phyloP scores from a whole-genome alignment of 1,140 invertebrate species.

The Leptopilina boulardi region DNA sequence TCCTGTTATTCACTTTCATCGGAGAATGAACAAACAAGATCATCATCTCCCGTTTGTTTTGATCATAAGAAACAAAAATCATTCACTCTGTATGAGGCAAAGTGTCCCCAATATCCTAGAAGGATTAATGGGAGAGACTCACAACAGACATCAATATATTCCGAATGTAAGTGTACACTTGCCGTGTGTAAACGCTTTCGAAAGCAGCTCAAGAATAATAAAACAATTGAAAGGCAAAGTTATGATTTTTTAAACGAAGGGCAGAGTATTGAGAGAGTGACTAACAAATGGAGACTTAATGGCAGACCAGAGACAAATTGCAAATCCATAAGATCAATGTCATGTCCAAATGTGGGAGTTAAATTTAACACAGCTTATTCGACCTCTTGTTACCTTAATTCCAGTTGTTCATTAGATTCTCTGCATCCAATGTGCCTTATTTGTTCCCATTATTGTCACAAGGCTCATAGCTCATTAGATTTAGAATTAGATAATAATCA shows the following conservation, averaged over 20 bases:
- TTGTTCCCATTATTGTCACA: not conserved
- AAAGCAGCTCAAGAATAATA: not conserved
- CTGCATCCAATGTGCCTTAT: slow-evolving; percentile 10
- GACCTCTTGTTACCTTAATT: slow-evolving; percentile 18
- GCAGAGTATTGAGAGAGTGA: slow-evolving; percentile 30
- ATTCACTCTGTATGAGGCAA: no score
- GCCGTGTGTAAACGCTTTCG: not conserved
- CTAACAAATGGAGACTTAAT: not conserved
- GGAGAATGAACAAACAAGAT: slow-evolving; percentile 16
- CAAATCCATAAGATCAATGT: slow-evolving; percentile 36
- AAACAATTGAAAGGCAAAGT: not conserved
- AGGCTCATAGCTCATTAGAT: slow-evolving; percentile 28
- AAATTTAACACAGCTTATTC: not conserved
- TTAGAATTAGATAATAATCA: slow-evolving; percentile 11
- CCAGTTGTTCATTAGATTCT: slow-evolving; percentile 27
- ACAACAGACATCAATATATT: no score
- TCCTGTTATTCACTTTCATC: slow-evolving; percentile 59
- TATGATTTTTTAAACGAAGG: not conserved
- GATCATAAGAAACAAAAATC: no score
- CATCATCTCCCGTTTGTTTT: slow-evolving; percentile 14
- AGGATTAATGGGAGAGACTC: no score
- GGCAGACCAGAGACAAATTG: not conserved
- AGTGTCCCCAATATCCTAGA: no score
- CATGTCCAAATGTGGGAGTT: slow-evolving; percentile 40
- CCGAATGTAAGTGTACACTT: slow-evolving; percentile 6